Conservation (phyloP, 2,888 invertebrate species). For the Heliconius sara region DNA sequence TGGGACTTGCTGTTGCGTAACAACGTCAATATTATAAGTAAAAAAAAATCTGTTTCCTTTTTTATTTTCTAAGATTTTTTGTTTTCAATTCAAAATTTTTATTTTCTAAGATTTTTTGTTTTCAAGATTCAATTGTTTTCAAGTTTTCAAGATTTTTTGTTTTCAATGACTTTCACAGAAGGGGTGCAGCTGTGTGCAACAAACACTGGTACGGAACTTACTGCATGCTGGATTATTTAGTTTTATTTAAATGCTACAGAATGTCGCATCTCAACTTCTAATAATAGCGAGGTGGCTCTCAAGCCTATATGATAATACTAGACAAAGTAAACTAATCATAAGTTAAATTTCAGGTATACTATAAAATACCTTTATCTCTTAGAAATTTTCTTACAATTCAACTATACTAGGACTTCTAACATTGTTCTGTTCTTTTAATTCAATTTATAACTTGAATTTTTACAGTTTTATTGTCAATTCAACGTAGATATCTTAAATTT, state of each 20-base stretch:
- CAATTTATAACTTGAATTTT: conserved; percentile 1
- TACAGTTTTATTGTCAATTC: not conserved
- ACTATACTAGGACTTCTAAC: not conserved
- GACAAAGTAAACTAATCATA: conserved; percentile 38
- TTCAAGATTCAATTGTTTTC: too few relatives aligned
- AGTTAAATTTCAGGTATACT: conserved; percentile 42
- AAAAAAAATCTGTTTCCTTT: not conserved
- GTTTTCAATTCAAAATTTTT: too few relatives aligned
- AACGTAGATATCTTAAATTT: conserved; percentile 3
- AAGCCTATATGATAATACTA: conserved; percentile 35
- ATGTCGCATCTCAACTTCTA: conserved; percentile 67
- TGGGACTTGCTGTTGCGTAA: too few relatives aligned
- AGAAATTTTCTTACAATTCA: conserved; percentile 30
- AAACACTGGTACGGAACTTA: conserved; percentile 74
- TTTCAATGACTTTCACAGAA: conserved; percentile 47
- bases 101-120: too few relatives aligned
- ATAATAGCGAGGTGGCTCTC: conserved; percentile 51
- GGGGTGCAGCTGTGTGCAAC: conserved; percentile 79
- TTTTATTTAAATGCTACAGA: conserved; percentile 72
- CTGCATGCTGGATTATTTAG: conserved; percentile 74
- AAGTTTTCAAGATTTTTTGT: too few relatives aligned
- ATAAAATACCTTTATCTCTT: conserved; percentile 33
- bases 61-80: not conserved
- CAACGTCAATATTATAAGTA: too few relatives aligned
- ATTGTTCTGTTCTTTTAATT: conserved; percentile 14